Percentiles rank a stretch among this genome's conserved stretches.
These are phyloP conservation scores for Origma solitaria DNA, from an alignment of 2,113 vertebrate genomes.

Conservation along the genomic window DNA sequence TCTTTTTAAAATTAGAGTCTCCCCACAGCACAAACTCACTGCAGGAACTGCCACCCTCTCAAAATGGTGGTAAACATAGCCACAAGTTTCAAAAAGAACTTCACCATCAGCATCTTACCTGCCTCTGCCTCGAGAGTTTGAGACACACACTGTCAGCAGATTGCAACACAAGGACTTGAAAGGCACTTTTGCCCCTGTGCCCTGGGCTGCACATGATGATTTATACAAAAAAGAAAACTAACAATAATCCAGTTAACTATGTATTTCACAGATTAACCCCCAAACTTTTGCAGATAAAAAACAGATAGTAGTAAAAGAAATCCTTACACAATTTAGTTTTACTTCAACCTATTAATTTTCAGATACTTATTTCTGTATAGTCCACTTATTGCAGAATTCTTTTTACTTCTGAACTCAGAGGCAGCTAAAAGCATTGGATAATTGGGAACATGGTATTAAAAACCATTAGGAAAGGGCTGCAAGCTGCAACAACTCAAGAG, in stretches of 20 bases:
- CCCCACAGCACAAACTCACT: background rate
- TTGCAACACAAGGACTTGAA: background rate
- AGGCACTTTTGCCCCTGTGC: background rate
- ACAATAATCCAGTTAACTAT: background rate
- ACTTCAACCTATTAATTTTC: background rate
- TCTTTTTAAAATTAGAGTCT: background rate
- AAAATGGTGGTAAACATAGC: background rate
- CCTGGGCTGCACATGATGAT: background rate
- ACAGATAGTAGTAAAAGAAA: background rate
- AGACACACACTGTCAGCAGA: background rate
- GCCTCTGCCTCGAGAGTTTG: background rate
- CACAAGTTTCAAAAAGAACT: background rate
- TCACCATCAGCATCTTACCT: background rate
- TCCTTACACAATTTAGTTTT: background rate
- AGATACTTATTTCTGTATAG: background rate
- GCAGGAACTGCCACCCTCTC: background rate
- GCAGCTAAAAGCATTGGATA: background rate
- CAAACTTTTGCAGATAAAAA: background rate
- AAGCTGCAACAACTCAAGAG: background rate
- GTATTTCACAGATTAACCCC: background rate
- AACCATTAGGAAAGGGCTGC: background rate
- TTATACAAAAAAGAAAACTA: background rate
- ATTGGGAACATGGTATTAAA: background rate
- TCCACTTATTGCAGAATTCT: background rate
- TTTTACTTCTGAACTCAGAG: background rate